Evolutionary conservation across 2,113 vertebrate species (phyloP).

Genomic region (Carettochelys insculpta): DNA sequence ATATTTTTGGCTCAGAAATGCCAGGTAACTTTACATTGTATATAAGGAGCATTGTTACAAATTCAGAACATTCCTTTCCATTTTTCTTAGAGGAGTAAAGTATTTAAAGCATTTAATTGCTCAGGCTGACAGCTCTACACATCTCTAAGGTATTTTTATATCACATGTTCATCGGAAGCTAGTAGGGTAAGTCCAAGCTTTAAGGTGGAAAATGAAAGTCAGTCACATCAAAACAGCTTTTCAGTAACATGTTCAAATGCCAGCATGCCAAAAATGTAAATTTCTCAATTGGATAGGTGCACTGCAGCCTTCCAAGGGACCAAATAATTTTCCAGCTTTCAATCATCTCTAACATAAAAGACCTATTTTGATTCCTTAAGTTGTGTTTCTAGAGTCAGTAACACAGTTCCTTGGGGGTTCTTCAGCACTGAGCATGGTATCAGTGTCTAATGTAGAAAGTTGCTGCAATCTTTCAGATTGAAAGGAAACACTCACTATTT

Average conservation of each 20-base stretch:
- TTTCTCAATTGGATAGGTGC: neutral
- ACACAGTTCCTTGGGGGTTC: neutral
- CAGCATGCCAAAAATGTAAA: fast-evolving
- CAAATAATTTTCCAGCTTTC: neutral
- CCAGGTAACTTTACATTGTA: neutral
- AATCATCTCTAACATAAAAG: neutral
- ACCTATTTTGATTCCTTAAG: neutral
- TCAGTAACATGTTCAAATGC: neutral
- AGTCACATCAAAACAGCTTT: neutral
- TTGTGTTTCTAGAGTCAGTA: neutral
- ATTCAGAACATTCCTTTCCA: neutral
- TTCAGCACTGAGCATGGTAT: neutral
- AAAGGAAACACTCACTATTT: neutral
- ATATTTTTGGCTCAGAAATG: neutral
- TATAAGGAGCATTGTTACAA: neutral
- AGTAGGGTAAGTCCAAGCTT: neutral
- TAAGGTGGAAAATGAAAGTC: neutral
- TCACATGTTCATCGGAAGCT: neutral
- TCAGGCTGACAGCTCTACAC: neutral
- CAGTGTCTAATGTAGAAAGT: neutral
- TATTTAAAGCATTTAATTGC: neutral
- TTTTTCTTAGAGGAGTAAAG: neutral
- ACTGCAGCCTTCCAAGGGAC: neutral
- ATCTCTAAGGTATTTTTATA: neutral
- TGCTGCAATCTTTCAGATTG: neutral